A percentile compares a stretch with the other conserved stretches of the same genome.
Evolutionary conservation across 1,140 invertebrate species (phyloP).

Genomic region (Pteromalus puparum): DNA sequence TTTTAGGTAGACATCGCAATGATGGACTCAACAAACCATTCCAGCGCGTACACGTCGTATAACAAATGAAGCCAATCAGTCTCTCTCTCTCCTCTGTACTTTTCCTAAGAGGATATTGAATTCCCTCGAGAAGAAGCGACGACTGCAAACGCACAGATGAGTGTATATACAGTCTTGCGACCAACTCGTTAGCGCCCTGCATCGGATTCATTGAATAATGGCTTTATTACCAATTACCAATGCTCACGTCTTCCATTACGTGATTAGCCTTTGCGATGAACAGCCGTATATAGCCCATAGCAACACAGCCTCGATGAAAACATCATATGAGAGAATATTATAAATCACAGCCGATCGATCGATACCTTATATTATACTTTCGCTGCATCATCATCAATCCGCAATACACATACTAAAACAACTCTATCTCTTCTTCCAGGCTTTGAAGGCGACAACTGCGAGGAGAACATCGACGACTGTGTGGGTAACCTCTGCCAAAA

Average conservation of each 20-base stretch:
- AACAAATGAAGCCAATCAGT: slow-evolving; percentile 28
- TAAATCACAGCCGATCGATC: slow-evolving; percentile 15
- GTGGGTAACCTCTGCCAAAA: slow-evolving; percentile 92
- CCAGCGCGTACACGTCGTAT: neutral
- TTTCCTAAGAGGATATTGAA: slow-evolving; percentile 35
- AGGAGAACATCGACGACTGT: slow-evolving; percentile 94
- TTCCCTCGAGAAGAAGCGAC: slow-evolving; percentile 13
- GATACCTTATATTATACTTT: neutral
- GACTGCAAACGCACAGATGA: too few species aligned
- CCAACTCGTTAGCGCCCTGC: slow-evolving; percentile 39
- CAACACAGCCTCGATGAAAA: neutral
- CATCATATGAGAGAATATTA: neutral
- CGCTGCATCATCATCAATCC: neutral
- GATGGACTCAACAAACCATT: neutral
- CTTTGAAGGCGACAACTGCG: slow-evolving; percentile 89
- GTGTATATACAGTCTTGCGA: neutral
- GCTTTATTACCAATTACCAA: slow-evolving; percentile 53
- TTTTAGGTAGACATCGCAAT: neutral
- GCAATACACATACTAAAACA: neutral
- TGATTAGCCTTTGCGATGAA: slow-evolving; percentile 1
- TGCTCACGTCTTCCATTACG: slow-evolving; percentile 20
- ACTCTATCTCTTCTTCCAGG: slow-evolving; percentile 77
- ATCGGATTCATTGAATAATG: slow-evolving; percentile 49
- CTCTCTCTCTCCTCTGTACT: neutral
- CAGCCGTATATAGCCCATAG: neutral